A percentile compares a stretch with the other conserved stretches of the same genome.
Conservation (phyloP, 2,797 vertebrate species). For the Galaxias olidus region DNA sequence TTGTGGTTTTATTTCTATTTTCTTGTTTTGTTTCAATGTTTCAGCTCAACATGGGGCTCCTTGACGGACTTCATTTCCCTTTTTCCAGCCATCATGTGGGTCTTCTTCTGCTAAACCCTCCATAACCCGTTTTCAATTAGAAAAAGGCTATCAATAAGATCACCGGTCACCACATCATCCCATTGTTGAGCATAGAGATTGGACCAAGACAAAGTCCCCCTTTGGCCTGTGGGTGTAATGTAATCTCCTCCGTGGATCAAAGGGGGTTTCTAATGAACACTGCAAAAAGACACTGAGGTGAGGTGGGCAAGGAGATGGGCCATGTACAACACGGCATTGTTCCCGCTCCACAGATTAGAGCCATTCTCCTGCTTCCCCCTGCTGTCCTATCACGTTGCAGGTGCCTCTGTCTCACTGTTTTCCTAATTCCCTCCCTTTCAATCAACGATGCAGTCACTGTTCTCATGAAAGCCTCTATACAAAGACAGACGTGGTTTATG, state of each 20-base stretch:
- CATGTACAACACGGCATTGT: constrained; percentile 8
- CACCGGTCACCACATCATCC: not conserved
- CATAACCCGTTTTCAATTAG: constrained; percentile 7
- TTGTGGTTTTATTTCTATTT: not conserved
- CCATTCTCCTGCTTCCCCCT: constrained; percentile 12
- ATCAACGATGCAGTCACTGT: not conserved
- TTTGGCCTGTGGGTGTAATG: constrained; percentile 1
- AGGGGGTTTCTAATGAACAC: not conserved
- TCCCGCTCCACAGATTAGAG: constrained; percentile 1
- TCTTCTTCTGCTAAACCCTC: not conserved
- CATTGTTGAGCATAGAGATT: not conserved
- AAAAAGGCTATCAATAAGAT: not conserved
- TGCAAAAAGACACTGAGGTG: constrained; percentile 2
- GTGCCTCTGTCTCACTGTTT: not conserved
- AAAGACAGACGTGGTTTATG: constrained; percentile 26
- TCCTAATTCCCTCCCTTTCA: constrained; percentile 24
- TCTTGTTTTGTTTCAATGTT: too few relatives aligned
- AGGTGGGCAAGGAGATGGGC: constrained; percentile 3
- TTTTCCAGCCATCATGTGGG: too few relatives aligned
- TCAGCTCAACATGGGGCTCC: too few relatives aligned
- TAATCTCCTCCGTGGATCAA: constrained; percentile 11
- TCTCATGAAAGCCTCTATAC: constrained; percentile 16
- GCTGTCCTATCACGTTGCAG: not conserved
- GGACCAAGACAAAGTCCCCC: not conserved
- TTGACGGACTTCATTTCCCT: too few relatives aligned